phyloP scores from a whole-genome alignment of 2,888 invertebrate species.

The Acleris sparsana region DNA sequence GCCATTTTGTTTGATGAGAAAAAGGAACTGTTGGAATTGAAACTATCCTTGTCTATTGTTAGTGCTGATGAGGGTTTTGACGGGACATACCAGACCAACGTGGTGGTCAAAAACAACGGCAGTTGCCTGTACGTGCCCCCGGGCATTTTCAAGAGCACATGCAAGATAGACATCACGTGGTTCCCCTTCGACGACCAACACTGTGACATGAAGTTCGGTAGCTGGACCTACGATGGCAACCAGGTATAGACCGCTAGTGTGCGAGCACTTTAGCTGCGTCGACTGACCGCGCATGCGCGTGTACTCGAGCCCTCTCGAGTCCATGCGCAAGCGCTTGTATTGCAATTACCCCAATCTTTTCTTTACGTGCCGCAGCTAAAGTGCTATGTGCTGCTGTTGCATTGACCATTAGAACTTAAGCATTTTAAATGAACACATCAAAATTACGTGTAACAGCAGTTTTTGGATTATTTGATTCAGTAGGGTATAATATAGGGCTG shows the following conservation, averaged over 20 bases:
- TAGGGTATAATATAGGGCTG: constrained; percentile 46
- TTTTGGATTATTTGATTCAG: constrained; percentile 41
- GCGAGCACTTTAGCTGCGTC: constrained; percentile 38
- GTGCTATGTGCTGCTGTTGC: constrained; percentile 35
- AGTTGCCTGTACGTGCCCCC: constrained; percentile 99
- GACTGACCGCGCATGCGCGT: constrained; percentile 27
- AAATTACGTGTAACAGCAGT: constrained; percentile 44
- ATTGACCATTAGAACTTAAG: constrained; percentile 28
- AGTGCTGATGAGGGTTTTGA: constrained; percentile 99
- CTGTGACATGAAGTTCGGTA: constrained; percentile 99
- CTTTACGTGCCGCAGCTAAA: constrained; percentile 37
- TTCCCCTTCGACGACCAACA: constrained; percentile 99
- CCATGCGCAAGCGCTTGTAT: constrained; percentile 34
- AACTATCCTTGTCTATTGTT: constrained; percentile 62
- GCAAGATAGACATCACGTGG: constrained; percentile 99
- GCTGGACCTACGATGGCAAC: constrained; percentile 99
- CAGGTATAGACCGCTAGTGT: constrained; percentile 86
- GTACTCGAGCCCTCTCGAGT: constrained; percentile 31
- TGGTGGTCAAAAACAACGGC: constrained; percentile 99
- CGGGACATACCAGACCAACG: constrained; percentile 99
- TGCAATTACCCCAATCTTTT: constrained; percentile 34
- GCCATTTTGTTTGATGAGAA: constrained; percentile 5
- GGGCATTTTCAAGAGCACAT: constrained; percentile 99
- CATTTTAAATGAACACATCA: constrained; percentile 39
- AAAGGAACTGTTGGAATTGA: constrained; percentile 18